Evolutionary conservation across 2,888 invertebrate species (phyloP), one percentile per base, ranked within the genome.

Genomic region (Phengaris alcon): DNA sequence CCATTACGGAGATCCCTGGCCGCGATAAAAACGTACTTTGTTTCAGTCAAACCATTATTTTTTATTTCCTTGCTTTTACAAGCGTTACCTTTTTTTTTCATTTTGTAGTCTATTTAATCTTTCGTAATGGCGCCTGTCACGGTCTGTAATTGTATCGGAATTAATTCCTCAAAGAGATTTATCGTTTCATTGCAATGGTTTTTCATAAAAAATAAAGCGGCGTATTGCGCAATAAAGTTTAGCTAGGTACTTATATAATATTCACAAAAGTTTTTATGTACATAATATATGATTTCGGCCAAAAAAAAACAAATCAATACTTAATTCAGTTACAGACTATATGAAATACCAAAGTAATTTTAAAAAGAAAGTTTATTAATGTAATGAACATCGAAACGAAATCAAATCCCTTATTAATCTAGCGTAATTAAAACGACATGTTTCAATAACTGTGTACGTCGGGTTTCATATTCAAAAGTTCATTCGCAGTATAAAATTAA

Each of bases 11-110:
- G 90, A 89, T 89, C 89, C 89, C 84, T 87, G 85, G 84, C 82
- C 84, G 80, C 87, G 88, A 90, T 91, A 90, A 90, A 89, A 90
- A 88, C 85, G 86, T 87, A 88, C 87, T 90, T 90, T 90, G 89
- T 90, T 89, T 86, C 83, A 75, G 75, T 75, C 75, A 70, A 48
- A 70, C 85, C 84, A 84, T 88, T 88, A 88, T 89, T 90, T 90
- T 90, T 90, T 87, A 87, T 87, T 84, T 81, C 80, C 80, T 81
- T 85, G 82, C 82, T 88, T 86, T 88, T 87, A 84, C 79, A 74
- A 86, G 82, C 85, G 86, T 86, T 85, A 88, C 85, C 85, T 75
- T 88, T 87, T 22, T 87, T 22, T 89, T 88, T 88, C 86, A 89
- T 75, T 64, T 72, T 84, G 81, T 82, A 88, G 84, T 85, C 86